Base-by-base conservation (phyloP, 2,113 vertebrate species). In the Anhinga rufa region DNA sequence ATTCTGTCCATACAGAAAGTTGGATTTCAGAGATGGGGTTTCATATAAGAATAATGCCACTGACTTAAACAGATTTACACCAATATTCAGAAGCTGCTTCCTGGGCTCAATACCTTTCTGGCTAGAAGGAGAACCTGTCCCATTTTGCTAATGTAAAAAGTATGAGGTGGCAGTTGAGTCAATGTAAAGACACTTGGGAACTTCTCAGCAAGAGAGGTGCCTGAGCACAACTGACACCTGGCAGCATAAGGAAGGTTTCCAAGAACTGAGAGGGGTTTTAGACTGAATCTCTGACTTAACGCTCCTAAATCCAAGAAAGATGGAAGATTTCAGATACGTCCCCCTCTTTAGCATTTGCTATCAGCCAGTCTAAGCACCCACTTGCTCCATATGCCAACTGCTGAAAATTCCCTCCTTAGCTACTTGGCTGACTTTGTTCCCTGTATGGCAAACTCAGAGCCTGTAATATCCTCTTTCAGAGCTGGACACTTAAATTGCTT, bases 91-190 rank as follows among this genome's bases (percentile, higher is more conserved):
- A 21, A 92, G 10, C 4, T 82, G 9, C 10, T 65, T 80, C 19
- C 29, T 62, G 36, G 44, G 7, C 14, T 80, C 44, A 31, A 5
- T 48, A 15, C 25, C 7, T 75, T 48, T 64, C 21, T 80, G 25
- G 8, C 17, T 21, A 60, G 19, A 54, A 91, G 54, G 9, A 61
- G 6, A 90, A 44, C 16, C 21, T 9, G 24, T 72, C 31, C 21
- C 6, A 12, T 22, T 40, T 18, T 70, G 49, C 14, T 69, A 20
- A 24, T 7, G 1, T 18, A 14, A 85, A 38, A 87, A n/a, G 5
- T 3, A 34, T 0, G 1, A 58, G 34, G 36, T 65, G 24, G 26
- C 4, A 44, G 48, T 1, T 29, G 36, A 58, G 32, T 49, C 3
- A 38, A 57, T 29, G n/a, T 17, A 40, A 75, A 90, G 36, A 44